These are phyloP conservation scores for Lepisosteus osseus DNA, from an alignment of 2,113 vertebrate species.

Conservation along the genomic window DNA sequence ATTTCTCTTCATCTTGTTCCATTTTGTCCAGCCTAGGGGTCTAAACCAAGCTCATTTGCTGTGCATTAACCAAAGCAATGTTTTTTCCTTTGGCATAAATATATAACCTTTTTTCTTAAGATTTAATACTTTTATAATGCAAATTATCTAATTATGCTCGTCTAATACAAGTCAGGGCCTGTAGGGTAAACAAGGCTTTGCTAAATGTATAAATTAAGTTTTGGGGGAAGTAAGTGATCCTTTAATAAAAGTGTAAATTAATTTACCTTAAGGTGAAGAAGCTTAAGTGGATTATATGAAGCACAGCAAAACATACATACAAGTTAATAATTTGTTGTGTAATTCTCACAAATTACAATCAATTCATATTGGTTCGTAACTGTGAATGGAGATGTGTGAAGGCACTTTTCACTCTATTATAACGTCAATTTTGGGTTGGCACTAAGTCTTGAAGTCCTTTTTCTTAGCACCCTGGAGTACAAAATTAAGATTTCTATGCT, in stretches of 20 bases:
- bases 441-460: no score
- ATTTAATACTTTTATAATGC: background rate
- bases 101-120: background rate
- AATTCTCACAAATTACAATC: background rate
- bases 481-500: no score
- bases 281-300: no score
- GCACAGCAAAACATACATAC: no score
- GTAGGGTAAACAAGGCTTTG: background rate
- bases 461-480: no score
- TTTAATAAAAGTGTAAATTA: background rate
- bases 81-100: slow-evolving; percentile 6
- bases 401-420: no score
- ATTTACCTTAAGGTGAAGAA: background rate
- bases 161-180: slow-evolving; percentile 1
- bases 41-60: background rate
- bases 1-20: background rate
- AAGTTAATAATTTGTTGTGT: background rate
- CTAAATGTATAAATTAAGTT: background rate
- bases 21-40: slow-evolving; percentile 5
- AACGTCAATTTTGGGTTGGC: no score
- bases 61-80: background rate
- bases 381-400: no score
- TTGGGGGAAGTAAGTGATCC: slow-evolving; percentile 9
- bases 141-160: slow-evolving; percentile 17
- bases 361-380: no score